Evolutionary conservation across 37 sponge, comb jelly and placozoan species (phyloP), one percentile per base, ranked within the genome.

Genomic region (Aphrocallistes beatrix): DNA sequence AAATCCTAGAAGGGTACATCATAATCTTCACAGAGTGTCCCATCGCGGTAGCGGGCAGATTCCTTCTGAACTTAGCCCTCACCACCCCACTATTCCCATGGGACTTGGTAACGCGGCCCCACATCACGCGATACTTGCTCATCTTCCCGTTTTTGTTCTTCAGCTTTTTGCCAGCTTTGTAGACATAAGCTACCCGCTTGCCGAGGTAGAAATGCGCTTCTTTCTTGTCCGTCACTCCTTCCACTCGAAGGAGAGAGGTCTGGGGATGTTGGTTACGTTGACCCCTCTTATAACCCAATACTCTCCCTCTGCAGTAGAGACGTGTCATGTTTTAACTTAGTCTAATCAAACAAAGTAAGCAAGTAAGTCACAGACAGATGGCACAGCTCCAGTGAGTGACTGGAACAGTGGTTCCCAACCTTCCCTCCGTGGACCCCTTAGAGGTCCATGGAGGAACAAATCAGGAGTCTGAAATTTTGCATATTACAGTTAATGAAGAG

Each of bases 21-120:
- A 60, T 60, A 60, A 60, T 60, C 75, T 60, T 60, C 10, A 99
- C 90, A 42, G 94, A 91, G 0, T 96, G 96, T 23, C 99, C 99
- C 90, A 99, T 92, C 21, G 99, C 92, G 51, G 87, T 91, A 36
- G 95, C 89, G 3, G 95, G 93, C 10, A 98, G 86, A 38, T 98
- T 98, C 23, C 86, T 89, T 21, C 90, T 91, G 75, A 98, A 98
- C 85, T 95, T 91, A 9, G 96, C 99, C 45, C 96, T 39, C 23
- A 98, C 99, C 8, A 91, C 92, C 10, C 99, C 99, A 83, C 94
- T 91, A 85, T 95, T 95, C 9, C 99, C 99, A 87, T 98, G 99
- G 10, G 99, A 81, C 0, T 94, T 85, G 30, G 91, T 95, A 1
- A 98, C 93, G 36, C 83, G 50, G 0, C 99, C 99, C 99, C 99